Evolutionary conservation across 1,140 invertebrate species (phyloP), one percentile per base, ranked within the genome.

Genomic region (Diorhabda elongata): DNA sequence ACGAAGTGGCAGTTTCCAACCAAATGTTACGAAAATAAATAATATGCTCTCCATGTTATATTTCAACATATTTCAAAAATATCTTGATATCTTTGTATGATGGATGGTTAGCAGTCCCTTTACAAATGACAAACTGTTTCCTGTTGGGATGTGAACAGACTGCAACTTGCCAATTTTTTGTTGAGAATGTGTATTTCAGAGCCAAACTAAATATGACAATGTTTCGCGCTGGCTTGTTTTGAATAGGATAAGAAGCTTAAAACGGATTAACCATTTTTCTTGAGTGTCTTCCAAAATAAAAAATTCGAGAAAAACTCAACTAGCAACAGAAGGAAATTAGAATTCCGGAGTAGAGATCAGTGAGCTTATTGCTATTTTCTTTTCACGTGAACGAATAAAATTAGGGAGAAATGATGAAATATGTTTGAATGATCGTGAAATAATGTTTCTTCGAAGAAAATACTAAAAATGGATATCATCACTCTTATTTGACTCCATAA

Each of bases 91-190:
- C 47, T 52, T 52, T 52, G 47, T 6, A 52, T 52, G 47, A 52
- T 52, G n/a, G n/a, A 52, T 52, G 47, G 47, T 52, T 6, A 6
- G n/a, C 47, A 52, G 6, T 52, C 6, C 6, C 47, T 52, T 52
- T 3, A 52, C 6, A 52, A 52, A 52, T 52, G 47, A 52, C 47
- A 52, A 52, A 52, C 47, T 8, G 47, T 52, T 52, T 52, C 47
- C 47, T 52, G 47, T n/a, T 52, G n/a, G n/a, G 47, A 52, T 52
- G 47, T 52, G 47, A 52, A 52, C 47, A 52, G 47, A 52, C 47
- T 52, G 47, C 47, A 52, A 52, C 47, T 52, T 52, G 47, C 47
- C 47, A 52, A 52, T 52, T 52, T 52, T 52, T 52, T 52, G 47
- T 52, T 0, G n/a, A n/a, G n/a, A 52, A 8, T 52, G n/a, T 52